Base-by-base conservation (phyloP, 2,888 invertebrate species). In the Drosophila lacicola region DNA sequence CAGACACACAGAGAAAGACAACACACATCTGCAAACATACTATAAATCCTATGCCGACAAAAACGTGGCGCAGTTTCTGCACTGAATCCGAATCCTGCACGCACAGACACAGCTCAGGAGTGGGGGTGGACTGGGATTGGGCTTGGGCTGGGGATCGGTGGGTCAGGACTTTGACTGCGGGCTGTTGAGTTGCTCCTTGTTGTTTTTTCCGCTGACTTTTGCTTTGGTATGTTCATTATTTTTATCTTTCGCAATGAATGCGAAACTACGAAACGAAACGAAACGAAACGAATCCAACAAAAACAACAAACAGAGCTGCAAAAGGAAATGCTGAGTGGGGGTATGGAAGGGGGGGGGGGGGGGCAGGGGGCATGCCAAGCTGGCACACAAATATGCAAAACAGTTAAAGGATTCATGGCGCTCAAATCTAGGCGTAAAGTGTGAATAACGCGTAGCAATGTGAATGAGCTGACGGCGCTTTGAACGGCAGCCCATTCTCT, bases 211-310 rank as follows among this genome's bases (percentile, higher is more conserved):
- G 80, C 62, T 82, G 88, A 83, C 85, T 83, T 80, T 85, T 83
- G 85, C 88, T 90, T 79, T 85, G 88, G 78, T 87, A 81, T 89
- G 90, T 90, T 90, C 90, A 90, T 90, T 90, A 90, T 89, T 90
- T 90, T 90, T 90, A 90, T 90, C 90, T 90, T 79, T 83, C 70
- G 84, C 85, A 83, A 85, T 88, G 84, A 85, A 85, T 85, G 88
- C 88, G 51, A 73, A 85, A 84, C 77, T 74, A 74, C 75, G 41
- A 70, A 71, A 70, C 69, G 70, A 72, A 74, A 70, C 69, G 70
- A 72, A 74, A 17, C 70, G 70, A 73, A 73, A 74, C 66, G 65
- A 74, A 72, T 63, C 61, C 73, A 47, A 82, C 75, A 68, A 75
- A 82, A 72, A 58, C 77, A 85, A 70, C 69, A 17, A 73, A 65